phyloP scores from a whole-genome alignment of 2,113 vertebrate species.

The Myodes glareolus region DNA sequence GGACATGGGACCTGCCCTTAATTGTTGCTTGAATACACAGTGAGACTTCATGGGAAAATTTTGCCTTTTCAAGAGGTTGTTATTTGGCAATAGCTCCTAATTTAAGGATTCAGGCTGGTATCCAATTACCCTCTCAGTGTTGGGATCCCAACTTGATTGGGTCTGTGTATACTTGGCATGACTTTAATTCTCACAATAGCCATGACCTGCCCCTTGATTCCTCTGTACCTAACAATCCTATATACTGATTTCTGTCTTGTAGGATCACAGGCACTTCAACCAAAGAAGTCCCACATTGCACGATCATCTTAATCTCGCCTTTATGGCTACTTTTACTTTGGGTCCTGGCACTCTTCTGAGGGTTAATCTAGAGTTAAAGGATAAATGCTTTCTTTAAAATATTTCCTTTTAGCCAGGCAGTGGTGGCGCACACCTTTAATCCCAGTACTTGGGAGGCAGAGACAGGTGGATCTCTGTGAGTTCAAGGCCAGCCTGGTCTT shows the following conservation, averaged over 20 bases:
- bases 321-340: neutral
- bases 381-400: neutral
- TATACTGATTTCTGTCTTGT: neutral
- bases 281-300: neutral
- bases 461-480: too few species aligned
- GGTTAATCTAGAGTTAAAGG: neutral
- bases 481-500: too few species aligned
- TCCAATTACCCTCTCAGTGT: neutral
- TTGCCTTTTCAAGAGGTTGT: neutral
- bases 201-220: neutral
- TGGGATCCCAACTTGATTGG: neutral
- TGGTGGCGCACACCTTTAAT: too few species aligned
- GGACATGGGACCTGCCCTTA: neutral
- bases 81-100: neutral
- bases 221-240: neutral
- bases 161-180: neutral
- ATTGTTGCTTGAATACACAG: neutral
- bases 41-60: neutral
- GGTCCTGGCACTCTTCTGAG: neutral
- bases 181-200: neutral
- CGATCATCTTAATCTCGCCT: neutral
- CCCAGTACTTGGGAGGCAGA: too few species aligned
- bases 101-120: neutral
- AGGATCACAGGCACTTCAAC: neutral
- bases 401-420: neutral